These are phyloP conservation scores for Pyrgilauda ruficollis DNA, from an alignment of 2,113 vertebrate species.

Conservation along the genomic window DNA sequence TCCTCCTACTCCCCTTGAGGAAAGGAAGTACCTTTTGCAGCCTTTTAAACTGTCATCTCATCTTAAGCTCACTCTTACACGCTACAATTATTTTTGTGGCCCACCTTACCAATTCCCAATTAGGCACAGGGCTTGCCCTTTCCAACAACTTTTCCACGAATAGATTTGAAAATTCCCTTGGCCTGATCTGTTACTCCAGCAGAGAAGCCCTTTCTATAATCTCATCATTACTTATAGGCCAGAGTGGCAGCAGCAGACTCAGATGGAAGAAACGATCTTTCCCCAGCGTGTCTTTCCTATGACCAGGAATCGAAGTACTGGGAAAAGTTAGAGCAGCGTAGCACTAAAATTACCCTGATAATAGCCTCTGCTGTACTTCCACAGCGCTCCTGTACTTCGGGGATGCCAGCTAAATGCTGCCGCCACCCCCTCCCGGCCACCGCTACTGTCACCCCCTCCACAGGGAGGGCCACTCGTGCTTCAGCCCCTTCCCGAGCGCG, in stretches of 20 bases:
- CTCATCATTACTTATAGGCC: background rate
- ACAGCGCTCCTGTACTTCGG: background rate
- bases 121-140: background rate
- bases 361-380: background rate
- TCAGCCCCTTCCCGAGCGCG: background rate
- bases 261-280: fast-evolving
- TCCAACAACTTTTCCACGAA: background rate
- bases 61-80: background rate
- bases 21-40: background rate
- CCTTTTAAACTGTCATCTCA: background rate
- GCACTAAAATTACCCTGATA: fast-evolving
- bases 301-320: background rate
- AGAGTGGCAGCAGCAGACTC: fast-evolving
- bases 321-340: background rate
- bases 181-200: background rate
- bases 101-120: too few species aligned
- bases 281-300: fast-evolving
- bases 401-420: fast-evolving
- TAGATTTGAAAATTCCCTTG: fast-evolving
- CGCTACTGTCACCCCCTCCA: background rate
- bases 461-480: background rate
- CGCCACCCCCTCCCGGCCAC: background rate
- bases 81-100: fast-evolving
- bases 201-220: too few species aligned
- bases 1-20: background rate